phyloP scores from a whole-genome alignment of 1,140 invertebrate genomes.

The Dinoponera quadriceps region DNA sequence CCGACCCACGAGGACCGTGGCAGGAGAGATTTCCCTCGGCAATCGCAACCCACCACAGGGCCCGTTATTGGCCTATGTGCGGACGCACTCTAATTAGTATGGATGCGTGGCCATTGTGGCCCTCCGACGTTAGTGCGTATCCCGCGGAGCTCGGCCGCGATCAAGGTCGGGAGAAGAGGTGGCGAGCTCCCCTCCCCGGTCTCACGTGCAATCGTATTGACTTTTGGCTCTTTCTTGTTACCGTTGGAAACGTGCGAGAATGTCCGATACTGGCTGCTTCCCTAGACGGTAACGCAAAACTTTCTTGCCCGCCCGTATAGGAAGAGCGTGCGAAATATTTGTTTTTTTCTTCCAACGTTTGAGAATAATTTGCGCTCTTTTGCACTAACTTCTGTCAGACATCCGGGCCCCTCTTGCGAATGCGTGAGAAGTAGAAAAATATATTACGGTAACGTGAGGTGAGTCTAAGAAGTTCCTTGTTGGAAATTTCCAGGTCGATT shows the following conservation, averaged over 20 bases:
- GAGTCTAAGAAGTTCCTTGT: too few species aligned
- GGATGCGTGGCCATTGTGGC: conserved; percentile 41
- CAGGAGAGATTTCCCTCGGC: conserved; percentile 51
- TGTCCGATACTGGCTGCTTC: neutral
- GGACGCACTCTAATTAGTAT: conserved; percentile 67
- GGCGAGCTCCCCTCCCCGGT: neutral
- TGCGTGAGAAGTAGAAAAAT: too few species aligned
- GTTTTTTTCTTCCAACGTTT: too few species aligned
- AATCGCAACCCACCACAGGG: conserved; percentile 20
- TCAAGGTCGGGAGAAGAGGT: conserved; percentile 48
- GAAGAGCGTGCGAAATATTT: too few species aligned
- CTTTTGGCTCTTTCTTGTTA: neutral
- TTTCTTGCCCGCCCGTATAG: too few species aligned
- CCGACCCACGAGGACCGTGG: conserved; percentile 20
- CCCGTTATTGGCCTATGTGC: conserved; percentile 64
- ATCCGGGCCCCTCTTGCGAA: too few species aligned
- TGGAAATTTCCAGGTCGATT: too few species aligned
- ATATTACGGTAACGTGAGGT: too few species aligned
- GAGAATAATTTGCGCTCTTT: too few species aligned
- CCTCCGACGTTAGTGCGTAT: neutral
- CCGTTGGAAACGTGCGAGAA: neutral
- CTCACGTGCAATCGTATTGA: neutral
- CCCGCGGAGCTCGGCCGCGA: conserved; percentile 8
- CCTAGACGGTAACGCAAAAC: too few species aligned
- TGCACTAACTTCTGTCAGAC: too few species aligned